Evolutionary conservation across 2,888 invertebrate genomes (phyloP).

Genomic region (Polyommatus iphigenia): DNA sequence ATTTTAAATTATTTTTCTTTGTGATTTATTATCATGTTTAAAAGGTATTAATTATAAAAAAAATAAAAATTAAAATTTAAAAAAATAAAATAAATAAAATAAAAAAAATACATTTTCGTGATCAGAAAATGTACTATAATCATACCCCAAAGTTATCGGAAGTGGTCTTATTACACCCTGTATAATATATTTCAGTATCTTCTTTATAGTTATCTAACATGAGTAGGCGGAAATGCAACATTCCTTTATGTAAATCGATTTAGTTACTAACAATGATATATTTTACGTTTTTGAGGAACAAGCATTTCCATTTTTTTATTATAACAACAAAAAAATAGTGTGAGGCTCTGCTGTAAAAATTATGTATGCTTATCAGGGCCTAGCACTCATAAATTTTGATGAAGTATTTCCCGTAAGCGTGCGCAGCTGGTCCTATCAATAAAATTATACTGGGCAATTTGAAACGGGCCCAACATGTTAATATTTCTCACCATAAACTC

Average conservation of each 20-base stretch:
- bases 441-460: slow-evolving; percentile 15
- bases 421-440: slow-evolving; percentile 8
- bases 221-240: background rate
- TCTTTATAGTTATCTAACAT: background rate
- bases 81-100: too few relatives aligned
- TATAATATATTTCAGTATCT: background rate
- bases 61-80: too few relatives aligned
- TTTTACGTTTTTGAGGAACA: too few relatives aligned
- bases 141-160: too few relatives aligned
- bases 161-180: too few relatives aligned
- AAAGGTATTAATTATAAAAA: too few relatives aligned
- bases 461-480: slow-evolving; percentile 13
- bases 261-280: too few relatives aligned
- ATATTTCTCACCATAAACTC: slow-evolving; percentile 7
- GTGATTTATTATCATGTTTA: too few relatives aligned
- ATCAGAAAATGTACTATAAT: too few relatives aligned
- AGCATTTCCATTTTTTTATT: background rate
- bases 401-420: background rate
- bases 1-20: too few relatives aligned
- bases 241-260: too few relatives aligned
- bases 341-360: background rate
- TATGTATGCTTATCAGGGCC: slow-evolving; percentile 10
- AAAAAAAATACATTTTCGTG: too few relatives aligned
- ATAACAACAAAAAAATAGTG: background rate
- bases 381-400: slow-evolving; percentile 10